Evolutionary conservation across 2,113 vertebrate genomes (phyloP).

Genomic region (Pipa parva): DNA sequence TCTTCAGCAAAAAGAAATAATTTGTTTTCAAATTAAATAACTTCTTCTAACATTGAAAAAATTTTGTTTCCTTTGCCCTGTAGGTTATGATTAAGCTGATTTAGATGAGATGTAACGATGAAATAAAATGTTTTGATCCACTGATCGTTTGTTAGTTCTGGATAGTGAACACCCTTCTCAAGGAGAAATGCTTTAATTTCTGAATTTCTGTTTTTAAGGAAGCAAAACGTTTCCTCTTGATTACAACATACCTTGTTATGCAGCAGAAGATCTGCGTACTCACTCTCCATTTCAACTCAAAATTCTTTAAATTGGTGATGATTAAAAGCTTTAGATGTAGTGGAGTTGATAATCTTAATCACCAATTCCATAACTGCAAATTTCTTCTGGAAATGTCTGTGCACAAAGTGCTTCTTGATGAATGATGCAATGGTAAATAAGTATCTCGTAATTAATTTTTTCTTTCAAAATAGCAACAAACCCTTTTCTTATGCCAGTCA

Average conservation of each 20-base stretch:
- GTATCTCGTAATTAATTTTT: not conserved
- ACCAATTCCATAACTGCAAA: conserved; percentile 25
- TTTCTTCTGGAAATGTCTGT: not conserved
- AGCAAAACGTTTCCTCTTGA: conserved; percentile 20
- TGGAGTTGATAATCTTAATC: conserved; percentile 17
- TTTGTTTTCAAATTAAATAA: too few species aligned
- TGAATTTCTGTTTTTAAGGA: conserved; percentile 1
- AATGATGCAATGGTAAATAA: not conserved
- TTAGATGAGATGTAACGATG: not conserved
- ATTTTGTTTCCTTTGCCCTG: not conserved
- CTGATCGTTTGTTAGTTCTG: conserved; percentile 6
- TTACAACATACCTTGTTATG: conserved; percentile 17
- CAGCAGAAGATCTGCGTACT: conserved; percentile 17
- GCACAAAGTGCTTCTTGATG: conserved; percentile 3
- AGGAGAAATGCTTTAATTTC: not conserved
- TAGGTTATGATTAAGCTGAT: conserved; percentile 1
- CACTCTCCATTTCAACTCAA: conserved; percentile 4
- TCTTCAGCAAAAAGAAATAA: not conserved
- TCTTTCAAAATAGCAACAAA: not conserved
- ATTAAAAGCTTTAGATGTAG: conserved; percentile 15
- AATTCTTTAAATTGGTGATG: conserved; percentile 8
- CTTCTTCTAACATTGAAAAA: conserved; percentile 1
- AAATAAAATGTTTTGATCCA: conserved; percentile 3
- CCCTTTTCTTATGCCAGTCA: not conserved
- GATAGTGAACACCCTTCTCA: conserved; percentile 5